Base-by-base conservation (phyloP, 2,888 invertebrate species). In the Leptinotarsa juncta region DNA sequence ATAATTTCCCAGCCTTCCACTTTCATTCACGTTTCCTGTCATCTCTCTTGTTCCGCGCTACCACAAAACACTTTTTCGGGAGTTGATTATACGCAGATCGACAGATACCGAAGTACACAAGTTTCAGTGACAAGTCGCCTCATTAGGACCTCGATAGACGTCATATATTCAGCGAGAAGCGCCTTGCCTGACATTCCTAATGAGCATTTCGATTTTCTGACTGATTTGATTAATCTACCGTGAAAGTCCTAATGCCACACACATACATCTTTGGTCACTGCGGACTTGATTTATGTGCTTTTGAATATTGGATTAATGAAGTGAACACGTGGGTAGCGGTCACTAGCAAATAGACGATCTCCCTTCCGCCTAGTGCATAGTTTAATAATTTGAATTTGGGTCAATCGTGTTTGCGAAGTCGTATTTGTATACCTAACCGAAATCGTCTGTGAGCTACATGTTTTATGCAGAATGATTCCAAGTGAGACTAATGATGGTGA, bases 221-320 rank as follows among this genome's bases (percentile, higher is more conserved):
- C 76, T 80, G 80, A 77, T 79, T 80, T 81, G 81, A 82, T 81
- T 82, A 81, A 82, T 82, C 80, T 80, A 68, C 78, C 78, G 77
- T 81, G 77, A 79, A 82, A 75, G 72, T 73, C 65, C 77, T 71
- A 74, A 76, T 77, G 74, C 79, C 80, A 79, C 82, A 81, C 79
- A 79, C 81, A 78, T 78, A 73, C 75, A 80, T 79, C 79, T 77
- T 73, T 74, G 78, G 79, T 78, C 77, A 74, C 57, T 72, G 49
- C 71, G 67, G 69, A 73, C 75, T 72, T 72, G 75, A 76, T 76
- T 74, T 76, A 72, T 75, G 70, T 62, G 68, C 69, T 68, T 60
- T 50, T 66, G 69, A 76, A 76, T 73, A 67, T 70, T 48, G 62
- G 51, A 71, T 57, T 72, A 71, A 72, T 74, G 67, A 74, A 65